Evolutionary conservation across 92 coral and sea anemone genomes (phyloP).

Genomic region (Parazoanthus swiftii): DNA sequence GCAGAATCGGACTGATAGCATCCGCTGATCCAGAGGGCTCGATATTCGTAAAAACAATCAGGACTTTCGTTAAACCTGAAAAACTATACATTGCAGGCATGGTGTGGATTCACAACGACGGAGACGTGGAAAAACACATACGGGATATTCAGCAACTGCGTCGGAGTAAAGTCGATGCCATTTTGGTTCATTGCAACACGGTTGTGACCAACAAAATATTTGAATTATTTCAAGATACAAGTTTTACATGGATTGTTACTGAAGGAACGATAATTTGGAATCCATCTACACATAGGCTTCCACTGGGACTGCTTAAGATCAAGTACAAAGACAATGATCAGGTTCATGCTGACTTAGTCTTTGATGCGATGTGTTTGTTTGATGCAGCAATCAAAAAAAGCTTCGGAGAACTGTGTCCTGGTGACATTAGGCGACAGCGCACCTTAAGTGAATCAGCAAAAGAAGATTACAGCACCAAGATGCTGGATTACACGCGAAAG

Average conservation of each 20-base stretch:
- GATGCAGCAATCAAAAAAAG: background rate
- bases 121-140: background rate
- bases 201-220: background rate
- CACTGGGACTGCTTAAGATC: background rate
- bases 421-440: background rate
- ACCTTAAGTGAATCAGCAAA: background rate
- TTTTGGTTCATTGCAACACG: background rate
- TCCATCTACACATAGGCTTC: background rate
- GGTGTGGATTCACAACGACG: slow-evolving; percentile 11
- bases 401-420: background rate
- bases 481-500: background rate
- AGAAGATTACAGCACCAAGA: background rate
- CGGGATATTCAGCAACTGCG: background rate
- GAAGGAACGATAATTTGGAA: background rate
- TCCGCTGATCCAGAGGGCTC: slow-evolving; percentile 19
- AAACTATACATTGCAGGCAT: background rate
- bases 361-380: background rate
- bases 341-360: background rate
- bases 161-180: background rate
- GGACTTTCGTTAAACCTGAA: background rate
- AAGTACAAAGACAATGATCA: background rate
- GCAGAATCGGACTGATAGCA: slow-evolving; percentile 6
- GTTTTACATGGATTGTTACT: background rate
- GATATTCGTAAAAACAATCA: background rate
- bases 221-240: background rate